phyloP scores from a whole-genome alignment of 2,888 invertebrate species.

The Galerucella pusilla region DNA sequence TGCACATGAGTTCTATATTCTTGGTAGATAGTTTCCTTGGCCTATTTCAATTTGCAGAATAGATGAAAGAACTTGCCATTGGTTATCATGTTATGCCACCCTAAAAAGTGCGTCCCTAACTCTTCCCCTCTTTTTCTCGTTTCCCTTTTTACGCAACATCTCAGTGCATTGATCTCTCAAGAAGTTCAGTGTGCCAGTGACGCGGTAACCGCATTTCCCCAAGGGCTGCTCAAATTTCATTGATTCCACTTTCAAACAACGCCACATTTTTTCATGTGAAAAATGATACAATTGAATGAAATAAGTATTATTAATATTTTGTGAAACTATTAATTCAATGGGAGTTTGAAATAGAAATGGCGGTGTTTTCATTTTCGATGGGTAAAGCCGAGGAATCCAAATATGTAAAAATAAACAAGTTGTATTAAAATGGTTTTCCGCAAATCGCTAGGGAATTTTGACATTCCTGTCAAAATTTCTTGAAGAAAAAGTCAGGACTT shows the following conservation, averaged over 20 bases:
- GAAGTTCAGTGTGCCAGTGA: slow-evolving; percentile 35
- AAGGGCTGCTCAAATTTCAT: background rate
- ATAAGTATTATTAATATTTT: too few species aligned
- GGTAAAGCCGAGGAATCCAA: too few species aligned
- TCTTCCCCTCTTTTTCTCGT: slow-evolving; percentile 16
- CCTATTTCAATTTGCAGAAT: slow-evolving; percentile 8
- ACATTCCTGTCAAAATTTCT: too few species aligned
- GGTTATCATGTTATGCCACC: slow-evolving; percentile 29
- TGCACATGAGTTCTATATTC: background rate
- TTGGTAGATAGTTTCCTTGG: background rate
- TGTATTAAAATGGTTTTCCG: too few species aligned
- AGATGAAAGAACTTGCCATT: slow-evolving; percentile 24
- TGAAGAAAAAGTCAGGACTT: too few species aligned
- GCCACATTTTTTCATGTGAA: background rate
- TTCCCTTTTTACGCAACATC: slow-evolving; percentile 26
- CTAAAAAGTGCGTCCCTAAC: slow-evolving; percentile 26
- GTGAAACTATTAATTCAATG: too few species aligned
- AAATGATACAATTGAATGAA: too few species aligned
- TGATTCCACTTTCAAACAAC: too few species aligned
- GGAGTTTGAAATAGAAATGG: too few species aligned
- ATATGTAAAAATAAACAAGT: too few species aligned
- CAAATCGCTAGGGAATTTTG: too few species aligned
- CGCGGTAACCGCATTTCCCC: slow-evolving; percentile 14
- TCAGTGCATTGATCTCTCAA: slow-evolving; percentile 40
- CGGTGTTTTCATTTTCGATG: too few species aligned